Base-by-base conservation (phyloP, 2,797 vertebrate genomes). In the Sebastes hubbsi region DNA sequence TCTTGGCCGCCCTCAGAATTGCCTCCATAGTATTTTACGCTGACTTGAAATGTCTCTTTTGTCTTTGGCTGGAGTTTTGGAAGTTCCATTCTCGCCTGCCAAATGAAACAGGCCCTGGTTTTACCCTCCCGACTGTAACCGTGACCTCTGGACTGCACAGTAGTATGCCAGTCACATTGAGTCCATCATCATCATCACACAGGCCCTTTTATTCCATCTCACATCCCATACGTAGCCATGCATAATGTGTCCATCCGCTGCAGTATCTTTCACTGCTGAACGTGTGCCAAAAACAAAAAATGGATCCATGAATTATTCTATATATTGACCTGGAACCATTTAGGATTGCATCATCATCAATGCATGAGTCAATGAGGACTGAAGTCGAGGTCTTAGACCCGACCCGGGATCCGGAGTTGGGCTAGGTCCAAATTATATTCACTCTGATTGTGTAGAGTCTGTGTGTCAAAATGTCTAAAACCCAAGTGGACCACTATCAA, bases 41-140 rank as follows among this genome's bases (percentile, higher is more conserved):
- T 82, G 84, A 87, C 84, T 91, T 87, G 73, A 91, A 91, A 86
- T 81, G 86, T 86, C 79, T 94, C 80, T 88, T 91, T 90, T 88
- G 89, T 85, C 80, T 91, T 82, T 88, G 92, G 85, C 91, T 80
- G 30, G 76, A 84, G 83, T 88, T 89, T 71, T 80, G 81, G 77
- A 91, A 87, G 87, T 93, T 90, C 87, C 86, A 80, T 80, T 68
- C 49, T 32, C 3, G 67, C 52, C 66, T 90, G 90, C 91, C 87
- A 89, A 90, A 75, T 32, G 73, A 89, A 90, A 89, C 81, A 82
- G 70, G 29, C 73, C 65, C 80, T 85, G 65, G 72, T 77, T 81
- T 84, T 77, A 72, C 60, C 75, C 78, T 80, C 79, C 75, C 54
- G 42, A 69, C 76, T 55, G 49, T 20, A 79, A 77, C 65, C 5